Percentiles rank a stretch among this genome's conserved stretches.
Conservation (phyloP, 2,888 invertebrate species). For the Calephelis perditalis region DNA sequence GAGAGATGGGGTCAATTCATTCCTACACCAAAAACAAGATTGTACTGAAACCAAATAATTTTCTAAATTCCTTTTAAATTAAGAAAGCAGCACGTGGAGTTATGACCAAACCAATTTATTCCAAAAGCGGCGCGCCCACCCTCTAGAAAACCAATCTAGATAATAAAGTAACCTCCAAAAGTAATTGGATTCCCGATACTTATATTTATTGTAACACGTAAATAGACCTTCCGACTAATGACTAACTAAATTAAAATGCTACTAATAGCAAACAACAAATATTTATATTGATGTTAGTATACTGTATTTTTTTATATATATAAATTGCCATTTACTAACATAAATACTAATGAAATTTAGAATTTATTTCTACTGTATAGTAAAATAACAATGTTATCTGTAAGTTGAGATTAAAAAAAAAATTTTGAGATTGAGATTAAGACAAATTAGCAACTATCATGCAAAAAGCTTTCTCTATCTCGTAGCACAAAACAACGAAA, state of each 20-base stretch:
- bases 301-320: no score
- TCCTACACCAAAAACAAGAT: no score
- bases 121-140: slow-evolving; percentile 44
- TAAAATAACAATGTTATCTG: no score
- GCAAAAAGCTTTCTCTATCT: neutral
- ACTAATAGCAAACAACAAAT: neutral
- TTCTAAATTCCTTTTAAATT: neutral
- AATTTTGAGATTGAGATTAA: no score
- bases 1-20: no score
- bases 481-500: neutral
- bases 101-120: slow-evolving; percentile 29
- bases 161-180: slow-evolving; percentile 59
- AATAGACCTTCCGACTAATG: slow-evolving; percentile 16
- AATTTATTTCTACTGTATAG: no score
- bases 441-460: neutral
- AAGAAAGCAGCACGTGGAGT: neutral
- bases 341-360: no score
- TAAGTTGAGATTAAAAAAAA: neutral
- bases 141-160: slow-evolving; percentile 55
- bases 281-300: no score
- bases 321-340: no score
- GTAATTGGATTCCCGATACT: slow-evolving; percentile 46
- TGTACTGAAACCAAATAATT: no score
- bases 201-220: slow-evolving; percentile 17
- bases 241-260: slow-evolving; percentile 7